Evolutionary conservation across 1,140 invertebrate genomes (phyloP).

Genomic region (Eumeta japonica): DNA sequence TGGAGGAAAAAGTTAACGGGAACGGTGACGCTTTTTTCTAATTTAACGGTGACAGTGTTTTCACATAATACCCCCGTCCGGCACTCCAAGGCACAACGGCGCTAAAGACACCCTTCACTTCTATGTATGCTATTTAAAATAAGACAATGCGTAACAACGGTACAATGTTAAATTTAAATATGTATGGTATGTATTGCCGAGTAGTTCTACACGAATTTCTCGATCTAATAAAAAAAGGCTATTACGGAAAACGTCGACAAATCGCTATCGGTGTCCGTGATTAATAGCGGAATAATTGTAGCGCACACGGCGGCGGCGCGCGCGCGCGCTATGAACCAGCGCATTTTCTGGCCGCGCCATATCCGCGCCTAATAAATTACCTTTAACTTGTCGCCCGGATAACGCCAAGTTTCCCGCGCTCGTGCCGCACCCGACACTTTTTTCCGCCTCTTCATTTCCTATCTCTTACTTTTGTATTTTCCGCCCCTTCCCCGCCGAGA

Average conservation of each 20-base stretch:
- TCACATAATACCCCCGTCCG: too few species aligned
- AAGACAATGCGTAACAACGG: too few species aligned
- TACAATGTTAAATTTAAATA: too few species aligned
- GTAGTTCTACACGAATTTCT: too few species aligned
- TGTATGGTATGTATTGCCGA: too few species aligned
- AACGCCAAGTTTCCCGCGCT: slow-evolving; percentile 55
- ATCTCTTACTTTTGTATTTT: slow-evolving; percentile 59
- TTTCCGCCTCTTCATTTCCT: slow-evolving; percentile 57
- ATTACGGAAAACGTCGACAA: background rate
- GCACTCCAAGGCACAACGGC: too few species aligned
- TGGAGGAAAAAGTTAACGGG: too few species aligned
- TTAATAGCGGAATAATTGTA: slow-evolving; percentile 12
- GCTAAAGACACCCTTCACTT: too few species aligned
- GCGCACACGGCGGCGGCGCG: slow-evolving; percentile 5
- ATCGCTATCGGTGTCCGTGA: slow-evolving; percentile 5
- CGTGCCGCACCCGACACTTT: slow-evolving; percentile 55
- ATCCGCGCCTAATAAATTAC: slow-evolving; percentile 55
- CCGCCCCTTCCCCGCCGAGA: slow-evolving; percentile 50
- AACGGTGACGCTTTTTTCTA: too few species aligned
- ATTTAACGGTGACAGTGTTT: too few species aligned
- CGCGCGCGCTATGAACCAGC: too few species aligned
- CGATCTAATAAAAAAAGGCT: background rate
- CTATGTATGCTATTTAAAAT: too few species aligned
- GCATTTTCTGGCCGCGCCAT: slow-evolving; percentile 34
- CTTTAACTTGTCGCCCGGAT: slow-evolving; percentile 57